A percentile compares a stretch with the other conserved stretches of the same genome.
phyloP scores from a whole-genome alignment of 2,797 vertebrate species.

The Microctenopoma lineatum region DNA sequence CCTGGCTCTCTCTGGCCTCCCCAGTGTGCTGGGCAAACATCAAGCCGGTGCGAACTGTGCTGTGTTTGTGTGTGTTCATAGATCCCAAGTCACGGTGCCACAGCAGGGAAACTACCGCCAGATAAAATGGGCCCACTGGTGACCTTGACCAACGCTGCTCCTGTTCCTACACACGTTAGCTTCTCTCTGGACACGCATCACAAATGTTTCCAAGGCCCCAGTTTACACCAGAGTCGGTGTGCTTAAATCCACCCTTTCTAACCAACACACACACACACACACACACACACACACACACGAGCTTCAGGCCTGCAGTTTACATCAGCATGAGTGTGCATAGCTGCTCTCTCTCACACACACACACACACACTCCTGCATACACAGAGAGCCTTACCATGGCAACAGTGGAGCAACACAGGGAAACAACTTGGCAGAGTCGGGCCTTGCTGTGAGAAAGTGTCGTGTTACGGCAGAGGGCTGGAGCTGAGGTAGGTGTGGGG shows the following conservation, averaged over 20 bases:
- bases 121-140: slow-evolving; percentile 63
- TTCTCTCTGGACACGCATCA: background rate
- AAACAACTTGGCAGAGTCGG: slow-evolving; percentile 90
- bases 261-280: slow-evolving; percentile 13
- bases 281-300: background rate
- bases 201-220: slow-evolving; percentile 40
- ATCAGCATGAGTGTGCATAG: slow-evolving; percentile 55
- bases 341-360: slow-evolving; percentile 32
- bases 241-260: slow-evolving; percentile 46
- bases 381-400: slow-evolving; percentile 90
- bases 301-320: slow-evolving; percentile 64
- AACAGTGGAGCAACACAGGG: slow-evolving; percentile 91
- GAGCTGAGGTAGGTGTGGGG: slow-evolving; percentile 62
- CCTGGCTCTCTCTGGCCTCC: slow-evolving; percentile 78
- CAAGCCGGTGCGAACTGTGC: slow-evolving; percentile 59
- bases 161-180: slow-evolving; percentile 54
- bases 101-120: slow-evolving; percentile 61
- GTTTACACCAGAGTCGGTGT: slow-evolving; percentile 50
- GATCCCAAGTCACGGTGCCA: slow-evolving; percentile 57
- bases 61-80: slow-evolving; percentile 52
- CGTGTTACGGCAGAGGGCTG: slow-evolving; percentile 80
- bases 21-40: slow-evolving; percentile 81
- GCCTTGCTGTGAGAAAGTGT: slow-evolving; percentile 84
- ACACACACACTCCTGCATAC: slow-evolving; percentile 65
- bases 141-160: slow-evolving; percentile 81